Base-by-base conservation (phyloP, 2,113 vertebrate species). In the Cyprinodon brontotheroides region DNA sequence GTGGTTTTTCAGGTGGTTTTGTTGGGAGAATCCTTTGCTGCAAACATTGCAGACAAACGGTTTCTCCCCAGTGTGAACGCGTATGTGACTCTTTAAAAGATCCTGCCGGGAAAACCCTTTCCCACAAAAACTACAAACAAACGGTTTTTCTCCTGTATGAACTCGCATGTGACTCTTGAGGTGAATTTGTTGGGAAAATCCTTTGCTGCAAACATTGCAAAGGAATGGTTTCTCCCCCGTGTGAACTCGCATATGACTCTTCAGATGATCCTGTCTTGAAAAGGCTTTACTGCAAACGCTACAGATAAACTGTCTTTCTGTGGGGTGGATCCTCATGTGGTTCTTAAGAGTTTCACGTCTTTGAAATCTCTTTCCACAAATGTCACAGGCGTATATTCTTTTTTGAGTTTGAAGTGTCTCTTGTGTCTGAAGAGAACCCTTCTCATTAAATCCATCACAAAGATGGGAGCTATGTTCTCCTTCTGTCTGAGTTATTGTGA, bases 351-450 rank as follows among this genome's bases (percentile, higher is more conserved):
- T 62, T 36, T 62, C 29, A 13, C 36, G 61, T 37, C 36, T 13
- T 37, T 36, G 29, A 37, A 53, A 73, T 53, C 61, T 50, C 13
- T 45, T 73, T 4, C 63, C 37, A 73, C 1, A 1, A 20, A 57
- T 29, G 15, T 68, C 65, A 11, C 65, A 68, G 41, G 45, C 17
- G 10, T 50, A 68, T 3, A 47, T 36, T 36, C 36, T 68, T 45
- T 68, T 45, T 15, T 36, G 22, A 68, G 45, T 4, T 0, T n/a
- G 48, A 22, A 20, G 7, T 22, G 57, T 57, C 48, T 20, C 22
- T 17, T 69, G 67, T 69, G 17, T n/a, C 7, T 59, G 48, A n/a
- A 59, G 67, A 20, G 5, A 74, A 70, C 41, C 62, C 39, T 45
- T 1, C 20, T 50, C 15, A 20, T n/a, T n/a, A 9, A 57, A 57